A percentile compares a stretch with the other conserved stretches of the same genome.
These are phyloP conservation scores for Anthrax anthrax DNA, from an alignment of 2,888 invertebrate genomes.

Conservation along the genomic window DNA sequence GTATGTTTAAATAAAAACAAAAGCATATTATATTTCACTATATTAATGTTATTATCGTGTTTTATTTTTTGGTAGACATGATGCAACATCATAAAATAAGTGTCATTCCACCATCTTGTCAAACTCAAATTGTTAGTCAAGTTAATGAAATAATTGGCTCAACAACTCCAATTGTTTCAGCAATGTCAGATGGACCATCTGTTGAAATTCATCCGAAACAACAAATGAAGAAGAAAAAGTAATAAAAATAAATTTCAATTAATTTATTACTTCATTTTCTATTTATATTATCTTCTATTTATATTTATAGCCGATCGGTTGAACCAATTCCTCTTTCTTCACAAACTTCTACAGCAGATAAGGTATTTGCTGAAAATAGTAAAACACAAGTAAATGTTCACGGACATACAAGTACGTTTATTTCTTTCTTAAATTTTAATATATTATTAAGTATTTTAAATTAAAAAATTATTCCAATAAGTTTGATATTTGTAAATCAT, in stretches of 20 bases:
- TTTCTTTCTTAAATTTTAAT: too few relatives aligned
- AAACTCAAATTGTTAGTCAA: conserved; percentile 5
- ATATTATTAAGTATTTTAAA: too few relatives aligned
- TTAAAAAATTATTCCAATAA: too few relatives aligned
- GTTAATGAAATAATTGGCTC: conserved; percentile 3
- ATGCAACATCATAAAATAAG: conserved; percentile 10
- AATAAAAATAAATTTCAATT: neutral
- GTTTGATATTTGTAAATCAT: neutral
- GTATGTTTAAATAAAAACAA: neutral
- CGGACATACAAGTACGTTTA: too few relatives aligned
- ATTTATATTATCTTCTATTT: conserved; percentile 5
- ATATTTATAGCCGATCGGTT: conserved; percentile 27
- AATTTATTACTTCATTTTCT: neutral
- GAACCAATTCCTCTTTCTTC: conserved; percentile 6
- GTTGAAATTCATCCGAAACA: conserved; percentile 30
- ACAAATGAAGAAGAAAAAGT: conserved; percentile 31
- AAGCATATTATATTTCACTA: neutral
- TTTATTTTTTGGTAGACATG: conserved; percentile 10
- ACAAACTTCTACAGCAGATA: too few relatives aligned
- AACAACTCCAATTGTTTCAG: conserved; percentile 51
- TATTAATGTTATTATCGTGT: neutral
- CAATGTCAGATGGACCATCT: conserved; percentile 50
- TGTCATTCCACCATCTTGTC: conserved; percentile 12
- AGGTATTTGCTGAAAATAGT: neutral
- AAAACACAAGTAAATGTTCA: neutral